phyloP scores from a whole-genome alignment of 1,140 invertebrate species.

The Bradysia coprophila region DNA sequence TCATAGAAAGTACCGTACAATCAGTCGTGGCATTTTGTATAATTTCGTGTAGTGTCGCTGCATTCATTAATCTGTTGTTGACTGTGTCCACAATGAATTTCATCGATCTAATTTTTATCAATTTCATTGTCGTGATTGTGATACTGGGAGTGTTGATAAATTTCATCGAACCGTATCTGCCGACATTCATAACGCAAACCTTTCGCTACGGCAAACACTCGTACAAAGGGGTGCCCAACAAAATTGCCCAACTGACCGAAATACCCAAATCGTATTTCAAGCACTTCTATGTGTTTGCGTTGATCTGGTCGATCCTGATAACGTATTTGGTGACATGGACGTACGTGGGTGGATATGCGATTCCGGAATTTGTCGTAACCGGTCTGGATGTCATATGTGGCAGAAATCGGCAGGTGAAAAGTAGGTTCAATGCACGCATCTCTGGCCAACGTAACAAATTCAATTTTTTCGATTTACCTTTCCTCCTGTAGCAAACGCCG shows the following conservation, averaged over 20 bases:
- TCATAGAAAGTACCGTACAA: too few species aligned
- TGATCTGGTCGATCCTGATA: constrained; percentile 27
- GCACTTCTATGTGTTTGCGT: constrained; percentile 53
- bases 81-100: constrained; percentile 23
- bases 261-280: constrained; percentile 54
- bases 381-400: constrained; percentile 30
- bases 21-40: too few species aligned
- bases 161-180: constrained; percentile 37
- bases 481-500: background rate
- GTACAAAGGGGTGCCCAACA: constrained; percentile 27
- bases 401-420: constrained; percentile 26
- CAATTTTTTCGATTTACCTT: too few species aligned
- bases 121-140: constrained; percentile 26
- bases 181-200: constrained; percentile 33
- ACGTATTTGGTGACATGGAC: constrained; percentile 26
- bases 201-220: constrained; percentile 51
- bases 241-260: constrained; percentile 31
- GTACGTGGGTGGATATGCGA: constrained; percentile 25
- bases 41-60: too few species aligned
- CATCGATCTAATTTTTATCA: constrained; percentile 32
- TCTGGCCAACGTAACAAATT: too few species aligned
- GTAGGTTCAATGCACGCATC: constrained; percentile 27
- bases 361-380: constrained; percentile 26
- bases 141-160: constrained; percentile 36
- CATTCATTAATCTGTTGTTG: background rate